These are phyloP conservation scores for Nothoprocta perdicaria DNA, from an alignment of 2,113 vertebrate species.

Conservation along the genomic window DNA sequence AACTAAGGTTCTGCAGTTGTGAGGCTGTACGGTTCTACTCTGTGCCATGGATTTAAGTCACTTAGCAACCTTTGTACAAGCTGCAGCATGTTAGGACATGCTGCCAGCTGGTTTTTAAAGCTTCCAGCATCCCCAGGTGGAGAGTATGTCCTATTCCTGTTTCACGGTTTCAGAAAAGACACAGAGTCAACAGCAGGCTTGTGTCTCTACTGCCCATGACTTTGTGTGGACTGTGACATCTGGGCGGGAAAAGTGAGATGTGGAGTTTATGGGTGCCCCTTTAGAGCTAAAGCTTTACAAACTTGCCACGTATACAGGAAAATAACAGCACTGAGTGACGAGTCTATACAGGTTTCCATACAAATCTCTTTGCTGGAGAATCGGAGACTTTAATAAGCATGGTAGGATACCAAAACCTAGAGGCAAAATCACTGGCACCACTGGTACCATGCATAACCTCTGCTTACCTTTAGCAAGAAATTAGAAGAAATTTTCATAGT, in stretches of 20 bases:
- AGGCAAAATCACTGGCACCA: not conserved
- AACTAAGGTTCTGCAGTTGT: constrained; percentile 61
- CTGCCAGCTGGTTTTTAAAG: not conserved
- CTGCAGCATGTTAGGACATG: constrained; percentile 1
- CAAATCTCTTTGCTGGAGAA: not conserved
- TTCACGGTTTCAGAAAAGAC: not conserved
- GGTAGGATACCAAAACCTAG: not conserved
- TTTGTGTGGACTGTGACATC: not conserved
- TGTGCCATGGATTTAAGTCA: constrained; percentile 57
- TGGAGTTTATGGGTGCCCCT: not conserved
- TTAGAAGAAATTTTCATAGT: not conserved
- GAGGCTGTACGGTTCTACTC: constrained; percentile 25
- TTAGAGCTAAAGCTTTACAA: not conserved
- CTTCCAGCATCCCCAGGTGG: constrained; percentile 35
- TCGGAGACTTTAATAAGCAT: not conserved
- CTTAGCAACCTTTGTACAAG: constrained; percentile 65
- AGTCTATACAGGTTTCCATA: not conserved
- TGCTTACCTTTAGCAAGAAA: not conserved
- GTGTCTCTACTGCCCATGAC: not conserved
- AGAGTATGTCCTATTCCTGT: not conserved
- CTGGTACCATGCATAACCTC: not conserved
- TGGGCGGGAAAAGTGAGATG: not conserved
- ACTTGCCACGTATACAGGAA: rapidly evolving
- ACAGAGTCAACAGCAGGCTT: not conserved
- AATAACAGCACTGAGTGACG: not conserved